phyloP scores from a whole-genome alignment of 2,888 invertebrate genomes.

The Rosalia funebris region DNA sequence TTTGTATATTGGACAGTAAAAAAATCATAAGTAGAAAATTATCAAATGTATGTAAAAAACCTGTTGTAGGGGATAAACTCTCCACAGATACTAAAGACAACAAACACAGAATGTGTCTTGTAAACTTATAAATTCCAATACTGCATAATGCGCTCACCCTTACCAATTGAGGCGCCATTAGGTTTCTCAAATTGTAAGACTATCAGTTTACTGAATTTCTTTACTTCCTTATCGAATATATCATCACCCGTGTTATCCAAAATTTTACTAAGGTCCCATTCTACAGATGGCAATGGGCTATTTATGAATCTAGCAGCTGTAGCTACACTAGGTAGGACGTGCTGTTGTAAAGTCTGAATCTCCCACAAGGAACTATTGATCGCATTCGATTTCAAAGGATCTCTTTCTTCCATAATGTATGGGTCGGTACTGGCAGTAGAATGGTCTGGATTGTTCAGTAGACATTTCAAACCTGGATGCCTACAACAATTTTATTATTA shows the following conservation, averaged over 20 bases:
- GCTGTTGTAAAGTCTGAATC: slow-evolving; percentile 79
- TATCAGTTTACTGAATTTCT: slow-evolving; percentile 78
- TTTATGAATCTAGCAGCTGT: slow-evolving; percentile 78
- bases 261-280: slow-evolving; percentile 75
- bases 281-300: slow-evolving; percentile 72
- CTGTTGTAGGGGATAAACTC: neutral
- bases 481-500: slow-evolving; percentile 64
- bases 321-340: slow-evolving; percentile 77
- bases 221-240: slow-evolving; percentile 81
- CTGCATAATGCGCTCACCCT: slow-evolving; percentile 73
- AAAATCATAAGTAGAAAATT: slow-evolving; percentile 23
- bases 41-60: slow-evolving; percentile 8
- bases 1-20: neutral
- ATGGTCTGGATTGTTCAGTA: slow-evolving; percentile 68
- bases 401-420: slow-evolving; percentile 83
- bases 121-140: slow-evolving; percentile 70
- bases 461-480: slow-evolving; percentile 82
- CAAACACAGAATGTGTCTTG: neutral
- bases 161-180: slow-evolving; percentile 67
- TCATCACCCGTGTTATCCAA: slow-evolving; percentile 74
- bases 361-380: slow-evolving; percentile 95
- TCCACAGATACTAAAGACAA: neutral
- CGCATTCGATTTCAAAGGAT: slow-evolving; percentile 83
- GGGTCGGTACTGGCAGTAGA: slow-evolving; percentile 76
- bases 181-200: slow-evolving; percentile 82